Evolutionary conservation across 2,113 vertebrate genomes (phyloP), one percentile per base, ranked within the genome.

Genomic region (Otolemur garnettii): DNA sequence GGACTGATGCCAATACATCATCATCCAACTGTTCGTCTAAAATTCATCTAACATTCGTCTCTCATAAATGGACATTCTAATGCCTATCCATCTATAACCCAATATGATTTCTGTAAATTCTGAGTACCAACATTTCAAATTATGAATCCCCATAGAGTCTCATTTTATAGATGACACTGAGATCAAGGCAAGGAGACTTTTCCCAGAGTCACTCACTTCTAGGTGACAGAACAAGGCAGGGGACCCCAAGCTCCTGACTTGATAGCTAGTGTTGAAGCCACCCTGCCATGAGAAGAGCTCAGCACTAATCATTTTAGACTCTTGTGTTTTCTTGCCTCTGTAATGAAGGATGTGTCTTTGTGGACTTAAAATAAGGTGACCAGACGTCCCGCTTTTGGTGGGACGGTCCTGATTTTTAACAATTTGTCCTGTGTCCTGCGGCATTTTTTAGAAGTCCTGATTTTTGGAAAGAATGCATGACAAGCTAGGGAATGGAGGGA

Each of bases 61-160:
- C 85, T 86, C n/a, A 5, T 42, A 86, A 83, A 26, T 33, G 57
- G 59, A 55, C 45, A 60, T 75, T 57, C 55, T 82, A 88, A 30
- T 18, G 7, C 64, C 80, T 78, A 59, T 30, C 74, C 7, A 82
- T 22, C 79, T 13, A 9, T 94, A 75, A 91, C 60, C 33, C 19
- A 72, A 83, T 72, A 38, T 53, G 33, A 53, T 88, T 79, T 92
- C 75, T 75, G 12, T 72, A 88, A 90, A 92, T 35, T 80, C 72
- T 86, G 77, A 81, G 38, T 45, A 93, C n/a, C 22, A 9, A 72
- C 59, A 88, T 53, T 90, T 93, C 35, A 38, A 94, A 62, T 64
- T 55, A 33, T 38, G 88, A 87, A 79, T 92, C 9, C 59, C 57
- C 15, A 17, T 1, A 12, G 91, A 80, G 21, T 62, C 19, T 69